phyloP scores from a whole-genome alignment of 2,797 vertebrate genomes.

The Muraenolepis orangiensis region DNA sequence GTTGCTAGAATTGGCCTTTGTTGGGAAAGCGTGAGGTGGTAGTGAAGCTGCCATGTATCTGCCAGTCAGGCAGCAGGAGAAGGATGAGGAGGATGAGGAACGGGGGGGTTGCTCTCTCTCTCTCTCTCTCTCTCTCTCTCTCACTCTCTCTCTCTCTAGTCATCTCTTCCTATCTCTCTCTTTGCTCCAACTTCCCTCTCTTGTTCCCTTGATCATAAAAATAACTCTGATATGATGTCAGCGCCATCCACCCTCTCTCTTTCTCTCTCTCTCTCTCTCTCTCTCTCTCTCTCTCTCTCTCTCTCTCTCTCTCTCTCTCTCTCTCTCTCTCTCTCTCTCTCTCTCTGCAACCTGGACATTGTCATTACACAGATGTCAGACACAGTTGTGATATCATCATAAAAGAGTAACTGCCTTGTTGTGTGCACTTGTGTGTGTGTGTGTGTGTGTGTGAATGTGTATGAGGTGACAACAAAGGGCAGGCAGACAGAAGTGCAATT shows the following conservation, averaged over 20 bases:
- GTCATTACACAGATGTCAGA: constrained; percentile 70
- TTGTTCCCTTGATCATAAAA: not conserved
- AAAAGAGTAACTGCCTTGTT: constrained; percentile 51
- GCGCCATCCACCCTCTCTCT: too few species aligned
- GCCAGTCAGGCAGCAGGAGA: constrained; percentile 46
- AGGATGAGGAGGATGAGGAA: not conserved
- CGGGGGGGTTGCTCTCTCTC: too few species aligned
- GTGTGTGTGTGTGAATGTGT: not conserved
- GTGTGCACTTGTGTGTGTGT: not conserved
- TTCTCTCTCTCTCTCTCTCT: not conserved
- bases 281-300: not conserved
- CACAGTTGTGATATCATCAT: constrained; percentile 66
- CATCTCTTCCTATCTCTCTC: not conserved
- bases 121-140: too few species aligned
- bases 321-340: not conserved
- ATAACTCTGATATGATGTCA: too few species aligned
- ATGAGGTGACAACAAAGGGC: constrained; percentile 13
- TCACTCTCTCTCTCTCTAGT: too few species aligned
- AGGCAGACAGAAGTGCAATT: constrained; percentile 63
- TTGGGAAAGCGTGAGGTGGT: constrained; percentile 11
- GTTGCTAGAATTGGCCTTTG: not conserved
- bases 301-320: not conserved
- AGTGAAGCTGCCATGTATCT: constrained; percentile 55
- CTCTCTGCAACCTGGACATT: constrained; percentile 52
- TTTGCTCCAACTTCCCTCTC: not conserved